Conservation (phyloP, 2,797 vertebrate genomes). For the Hydrocynus forskahlii region DNA sequence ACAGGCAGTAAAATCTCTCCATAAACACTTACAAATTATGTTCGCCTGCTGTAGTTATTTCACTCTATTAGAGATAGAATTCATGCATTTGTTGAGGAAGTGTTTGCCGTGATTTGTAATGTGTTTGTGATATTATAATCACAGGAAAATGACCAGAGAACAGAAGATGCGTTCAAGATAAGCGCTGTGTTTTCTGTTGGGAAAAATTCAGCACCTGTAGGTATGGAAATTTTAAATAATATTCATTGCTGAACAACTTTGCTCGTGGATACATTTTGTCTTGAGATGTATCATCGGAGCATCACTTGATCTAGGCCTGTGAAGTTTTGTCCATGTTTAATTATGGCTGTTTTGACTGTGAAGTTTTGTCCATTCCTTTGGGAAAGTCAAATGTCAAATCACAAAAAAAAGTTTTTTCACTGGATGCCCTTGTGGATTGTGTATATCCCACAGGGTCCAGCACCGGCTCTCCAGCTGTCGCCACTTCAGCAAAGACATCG, state of each 20-base stretch:
- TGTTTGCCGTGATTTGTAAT: not conserved
- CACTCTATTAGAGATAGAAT: not conserved
- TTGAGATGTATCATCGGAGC: not conserved
- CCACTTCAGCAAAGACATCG: not conserved
- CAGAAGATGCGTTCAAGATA: constrained; percentile 91
- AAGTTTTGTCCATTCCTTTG: no score
- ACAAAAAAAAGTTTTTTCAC: not conserved
- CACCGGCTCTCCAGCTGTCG: not conserved
- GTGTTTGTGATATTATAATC: constrained; percentile 1
- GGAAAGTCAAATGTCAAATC: no score
- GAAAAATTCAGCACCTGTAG: constrained; percentile 77
- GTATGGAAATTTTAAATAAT: constrained; percentile 44
- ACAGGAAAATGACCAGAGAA: constrained; percentile 86
- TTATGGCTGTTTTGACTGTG: no score
- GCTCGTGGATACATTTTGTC: not conserved
- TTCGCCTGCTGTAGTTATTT: not conserved
- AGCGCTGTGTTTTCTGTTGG: constrained; percentile 95
- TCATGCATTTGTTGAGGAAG: not conserved
- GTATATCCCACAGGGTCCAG: not conserved
- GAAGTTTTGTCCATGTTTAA: no score
- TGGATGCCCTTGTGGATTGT: not conserved
- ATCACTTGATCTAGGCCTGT: no score
- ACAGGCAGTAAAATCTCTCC: no score
- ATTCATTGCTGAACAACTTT: not conserved
- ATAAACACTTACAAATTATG: no score